Conservation (phyloP, 2,113 vertebrate genomes). For the Gavialis gangeticus region DNA sequence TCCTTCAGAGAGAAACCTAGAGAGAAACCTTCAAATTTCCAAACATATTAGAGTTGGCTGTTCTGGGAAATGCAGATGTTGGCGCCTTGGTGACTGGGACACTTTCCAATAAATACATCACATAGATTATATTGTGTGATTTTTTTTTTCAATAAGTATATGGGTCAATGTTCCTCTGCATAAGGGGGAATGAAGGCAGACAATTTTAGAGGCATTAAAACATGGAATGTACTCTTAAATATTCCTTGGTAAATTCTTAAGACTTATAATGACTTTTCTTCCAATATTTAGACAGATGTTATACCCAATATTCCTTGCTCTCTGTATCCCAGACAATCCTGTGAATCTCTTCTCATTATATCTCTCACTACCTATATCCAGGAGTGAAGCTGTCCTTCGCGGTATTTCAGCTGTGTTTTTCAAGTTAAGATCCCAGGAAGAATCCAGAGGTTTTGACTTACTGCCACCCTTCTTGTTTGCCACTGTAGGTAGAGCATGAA, state of each 20-base stretch:
- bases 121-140: background rate
- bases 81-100: background rate
- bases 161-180: background rate
- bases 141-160: background rate
- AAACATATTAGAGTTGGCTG: slow-evolving; percentile 14
- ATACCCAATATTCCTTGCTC: background rate
- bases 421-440: background rate
- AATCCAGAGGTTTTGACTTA: background rate
- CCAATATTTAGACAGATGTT: background rate
- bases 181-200: background rate
- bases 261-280: background rate
- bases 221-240: background rate
- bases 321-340: background rate
- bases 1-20: too few species aligned
- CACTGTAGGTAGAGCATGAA: background rate
- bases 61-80: slow-evolving; percentile 1
- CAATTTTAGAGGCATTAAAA: background rate
- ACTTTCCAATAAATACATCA: background rate
- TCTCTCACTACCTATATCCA: background rate
- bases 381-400: slow-evolving; percentile 19
- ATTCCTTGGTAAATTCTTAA: background rate
- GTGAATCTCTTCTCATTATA: background rate
- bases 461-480: background rate
- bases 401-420: background rate
- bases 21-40: background rate